Evolutionary conservation across 2,888 invertebrate species (phyloP), one percentile per base, ranked within the genome.

Genomic region (Dicranocentrus wangi): DNA sequence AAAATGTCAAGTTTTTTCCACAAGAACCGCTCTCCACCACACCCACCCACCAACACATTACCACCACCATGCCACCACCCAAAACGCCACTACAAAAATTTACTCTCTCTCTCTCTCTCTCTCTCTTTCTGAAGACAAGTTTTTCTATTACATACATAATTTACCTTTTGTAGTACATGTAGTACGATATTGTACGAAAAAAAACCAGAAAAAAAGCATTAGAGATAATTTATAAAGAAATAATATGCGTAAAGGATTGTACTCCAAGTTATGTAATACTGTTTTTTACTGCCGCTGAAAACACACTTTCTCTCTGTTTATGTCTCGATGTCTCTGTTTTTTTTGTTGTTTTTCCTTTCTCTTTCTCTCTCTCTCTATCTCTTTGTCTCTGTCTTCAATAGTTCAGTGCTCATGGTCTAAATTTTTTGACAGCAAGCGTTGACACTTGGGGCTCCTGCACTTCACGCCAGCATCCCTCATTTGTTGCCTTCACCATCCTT

Each of bases 401-500:
- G 39, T 53, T 51, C 23, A 61, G 53, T 39, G 39, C 55, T 63
- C 27, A 76, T 25, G 61, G 68, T 85, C 68, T 83, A 68, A 82
- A 84, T 72, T 83, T 81, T 86, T 87, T 88, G 87, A 75, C 88
- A 91, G 91, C 91, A 91, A 86, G 90, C 90, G 85, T 90, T 92
- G 90, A 91, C 85, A 84, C 85, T 87, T 80, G 87, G 87, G 85
- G 83, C 85, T 83, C 83, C 85, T 85, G 83, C 83, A 83, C 82
- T 83, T 84, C 84, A 93, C 89, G 92, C 93, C 88, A 92, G 93
- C 87, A 89, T 92, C 89, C 94, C 94, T 87, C 95, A 95, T 91
- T 95, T 95, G 90, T 91, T 96, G 91, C 95, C 96, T 88, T 96
- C 96, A 90, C 96, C 96, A 88, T 95, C 96, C 89, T 92, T 97